A percentile compares a stretch with the other conserved stretches of the same genome.
These are phyloP conservation scores for Conus betulinus DNA, from an alignment of 1,140 invertebrate species.

Conservation along the genomic window DNA sequence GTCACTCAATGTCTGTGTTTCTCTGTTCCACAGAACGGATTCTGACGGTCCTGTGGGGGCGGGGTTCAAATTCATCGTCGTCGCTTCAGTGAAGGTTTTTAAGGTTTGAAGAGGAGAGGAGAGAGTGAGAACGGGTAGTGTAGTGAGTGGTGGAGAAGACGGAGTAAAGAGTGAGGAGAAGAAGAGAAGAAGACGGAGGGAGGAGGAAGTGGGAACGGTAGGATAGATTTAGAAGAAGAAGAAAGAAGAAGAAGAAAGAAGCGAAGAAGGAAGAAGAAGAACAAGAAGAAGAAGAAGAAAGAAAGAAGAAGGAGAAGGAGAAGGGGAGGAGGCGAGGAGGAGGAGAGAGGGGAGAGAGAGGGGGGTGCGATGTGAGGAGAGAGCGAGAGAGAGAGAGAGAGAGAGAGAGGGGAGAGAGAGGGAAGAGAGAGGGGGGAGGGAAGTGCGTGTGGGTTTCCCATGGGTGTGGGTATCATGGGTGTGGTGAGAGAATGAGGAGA, in stretches of 20 bases:
- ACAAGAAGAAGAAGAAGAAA: background rate
- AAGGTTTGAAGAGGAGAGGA: slow-evolving; percentile 23
- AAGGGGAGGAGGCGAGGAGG: background rate
- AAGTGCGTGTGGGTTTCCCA: background rate
- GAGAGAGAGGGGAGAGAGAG: too few relatives aligned
- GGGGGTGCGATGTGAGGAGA: background rate
- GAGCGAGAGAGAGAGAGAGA: background rate
- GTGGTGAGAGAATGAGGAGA: background rate
- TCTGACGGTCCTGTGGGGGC: slow-evolving; percentile 57
- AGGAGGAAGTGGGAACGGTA: background rate
- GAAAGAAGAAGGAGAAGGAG: background rate
- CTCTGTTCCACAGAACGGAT: slow-evolving; percentile 63
- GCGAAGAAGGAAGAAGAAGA: background rate
- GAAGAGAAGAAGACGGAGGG: background rate
- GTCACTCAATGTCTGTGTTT: background rate
- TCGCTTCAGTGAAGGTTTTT: slow-evolving; percentile 71
- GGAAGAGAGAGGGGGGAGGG: too few relatives aligned
- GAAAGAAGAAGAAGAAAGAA: background rate
- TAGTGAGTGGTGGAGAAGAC: background rate
- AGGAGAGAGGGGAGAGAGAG: background rate
- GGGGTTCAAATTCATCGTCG: slow-evolving; percentile 71
- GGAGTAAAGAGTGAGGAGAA: background rate
- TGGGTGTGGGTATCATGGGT: background rate
- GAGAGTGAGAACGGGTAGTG: background rate
- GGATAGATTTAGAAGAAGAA: background rate